Evolutionary conservation across 2,888 invertebrate species (phyloP).

Genomic region (Phortica okadai): DNA sequence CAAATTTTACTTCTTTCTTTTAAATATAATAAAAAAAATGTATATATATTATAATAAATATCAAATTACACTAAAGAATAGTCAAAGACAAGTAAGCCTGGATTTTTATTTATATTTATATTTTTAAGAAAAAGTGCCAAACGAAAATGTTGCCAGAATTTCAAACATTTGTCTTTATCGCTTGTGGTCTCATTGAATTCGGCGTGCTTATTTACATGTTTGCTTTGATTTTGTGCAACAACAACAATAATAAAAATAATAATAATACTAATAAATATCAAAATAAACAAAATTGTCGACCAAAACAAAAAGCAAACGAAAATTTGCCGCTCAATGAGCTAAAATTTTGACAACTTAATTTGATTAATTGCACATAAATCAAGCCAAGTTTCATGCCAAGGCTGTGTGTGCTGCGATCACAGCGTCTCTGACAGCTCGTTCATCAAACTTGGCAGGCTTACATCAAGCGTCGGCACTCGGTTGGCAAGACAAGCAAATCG

Average conservation of each 20-base stretch:
- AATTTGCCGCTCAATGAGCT: neutral
- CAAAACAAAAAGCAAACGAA: neutral
- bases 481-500: too few species aligned
- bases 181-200: neutral
- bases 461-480: too few species aligned
- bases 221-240: neutral
- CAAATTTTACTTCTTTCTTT: neutral
- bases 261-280: neutral
- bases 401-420: neutral
- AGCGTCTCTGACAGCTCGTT: too few species aligned
- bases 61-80: neutral
- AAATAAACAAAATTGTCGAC: neutral
- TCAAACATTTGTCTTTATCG: neutral
- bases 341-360: constrained; percentile 45
- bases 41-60: neutral
- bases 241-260: neutral
- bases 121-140: neutral
- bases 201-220: neutral
- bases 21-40: neutral
- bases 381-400: constrained; percentile 7
- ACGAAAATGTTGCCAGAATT: neutral
- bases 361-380: constrained; percentile 48
- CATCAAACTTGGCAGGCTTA: too few species aligned
- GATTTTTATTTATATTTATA: neutral
- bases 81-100: neutral